Evolutionary conservation across 2,888 invertebrate genomes (phyloP).

Genomic region (Nebria salina): DNA sequence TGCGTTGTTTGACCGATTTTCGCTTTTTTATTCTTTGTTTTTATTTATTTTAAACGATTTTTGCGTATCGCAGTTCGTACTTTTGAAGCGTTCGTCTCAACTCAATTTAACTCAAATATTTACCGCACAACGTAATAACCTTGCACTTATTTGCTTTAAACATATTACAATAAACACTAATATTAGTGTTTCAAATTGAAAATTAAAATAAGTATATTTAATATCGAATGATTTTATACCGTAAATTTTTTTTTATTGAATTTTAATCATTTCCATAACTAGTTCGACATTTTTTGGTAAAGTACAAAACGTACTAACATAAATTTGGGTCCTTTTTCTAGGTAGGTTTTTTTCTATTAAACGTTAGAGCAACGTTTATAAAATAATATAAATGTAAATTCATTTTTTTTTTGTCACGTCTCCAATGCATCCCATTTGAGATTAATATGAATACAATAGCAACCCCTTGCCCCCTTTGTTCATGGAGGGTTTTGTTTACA

Average conservation of each 20-base stretch:
- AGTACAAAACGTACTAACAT: no score
- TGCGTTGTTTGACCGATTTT: background rate
- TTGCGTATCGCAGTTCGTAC: background rate
- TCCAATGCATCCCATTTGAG: background rate
- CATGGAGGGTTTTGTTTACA: background rate
- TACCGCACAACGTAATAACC: no score
- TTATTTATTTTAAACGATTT: background rate
- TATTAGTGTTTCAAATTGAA: no score
- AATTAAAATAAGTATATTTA: no score
- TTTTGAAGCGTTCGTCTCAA: conserved; percentile 2
- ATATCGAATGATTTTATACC: no score
- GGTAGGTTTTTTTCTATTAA: no score
- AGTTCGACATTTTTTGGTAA: no score
- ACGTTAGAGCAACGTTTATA: background rate
- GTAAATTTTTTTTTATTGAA: no score
- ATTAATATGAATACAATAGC: conserved; percentile 16
- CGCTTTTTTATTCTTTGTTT: background rate
- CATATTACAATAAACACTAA: no score
- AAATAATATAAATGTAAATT: conserved; percentile 7
- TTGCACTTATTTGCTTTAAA: no score
- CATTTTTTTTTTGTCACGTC: conserved; percentile 5
- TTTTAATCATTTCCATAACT: no score
- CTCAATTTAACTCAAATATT: background rate
- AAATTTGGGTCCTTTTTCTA: no score
- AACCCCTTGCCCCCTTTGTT: background rate